Base-by-base conservation (phyloP, 2,888 invertebrate species). In the Prosapia bicincta region DNA sequence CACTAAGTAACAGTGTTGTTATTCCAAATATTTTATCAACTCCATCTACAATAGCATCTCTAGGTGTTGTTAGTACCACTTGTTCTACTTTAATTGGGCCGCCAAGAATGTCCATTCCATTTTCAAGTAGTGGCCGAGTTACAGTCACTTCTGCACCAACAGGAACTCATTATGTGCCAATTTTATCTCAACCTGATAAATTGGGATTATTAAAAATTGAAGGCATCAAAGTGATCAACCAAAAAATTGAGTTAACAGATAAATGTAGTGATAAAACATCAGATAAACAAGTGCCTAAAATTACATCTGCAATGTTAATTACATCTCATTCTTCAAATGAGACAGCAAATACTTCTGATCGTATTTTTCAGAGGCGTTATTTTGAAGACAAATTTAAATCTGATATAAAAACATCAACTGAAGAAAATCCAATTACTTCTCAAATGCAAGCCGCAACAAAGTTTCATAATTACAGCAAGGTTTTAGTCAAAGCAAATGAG, bases 21-120 rank as follows among this genome's bases (percentile, higher is more conserved):
- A 70, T 76, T 54, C 69, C 70, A n/a, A 72, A 72, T 15, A 66
- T 71, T 23, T 65, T 68, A 28, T 72, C 76, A 54, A 71, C 76
- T 24, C 69, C 69, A 20, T 54, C 76, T 24, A 76, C 69, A 1
- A 71, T 38, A 9, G 54, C 72, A n/a, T 69, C 76, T 13, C 20
- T 76, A 24, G 76, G 72, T 70, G 73, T 76, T 25, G 73, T 76
- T 20, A 76, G 76, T 66, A 76, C 76, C 23, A 72, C 76, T n/a
- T 70, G 75, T 25, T 69, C 76, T 20, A 72, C 32, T 10, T 66
- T 76, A 28, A 32, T 71, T 15, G 66, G 54, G 20, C 65, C 73
- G 10, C 76, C 78, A 23, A 68, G 74, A 54, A 76, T 78, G 74
- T 78, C 78, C 2, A 67, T 78, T 23, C 78, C 78, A 26, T 71